Base-by-base conservation (phyloP, 2,113 vertebrate genomes). In the Centropus bengalensis region DNA sequence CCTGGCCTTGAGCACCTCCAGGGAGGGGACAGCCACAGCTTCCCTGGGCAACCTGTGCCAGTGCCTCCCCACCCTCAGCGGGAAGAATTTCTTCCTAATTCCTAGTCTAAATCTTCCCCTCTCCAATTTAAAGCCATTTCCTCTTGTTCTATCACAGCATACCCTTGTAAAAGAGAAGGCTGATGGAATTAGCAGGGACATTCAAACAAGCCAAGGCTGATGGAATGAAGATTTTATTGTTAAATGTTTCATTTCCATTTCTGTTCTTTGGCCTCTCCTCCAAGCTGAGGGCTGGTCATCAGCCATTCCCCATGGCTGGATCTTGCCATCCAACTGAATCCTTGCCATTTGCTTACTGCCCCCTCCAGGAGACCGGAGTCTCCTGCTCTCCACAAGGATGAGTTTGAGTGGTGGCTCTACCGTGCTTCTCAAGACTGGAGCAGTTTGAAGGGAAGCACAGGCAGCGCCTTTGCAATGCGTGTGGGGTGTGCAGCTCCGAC, bases 301-400 rank as follows among this genome's bases (percentile, higher is more conserved):
- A 21, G 42, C 6, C 9, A 4, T 47, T 2, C 1, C 40, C 30
- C 55, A 3, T 16, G 47, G 52, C 28, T 58, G 22, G 30, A 12
- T 30, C 36, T 28, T 66, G 51, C 51, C 15, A 1, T 63, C 16
- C 38, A 27, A 21, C 8, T 77, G 40, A 8, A 15, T 55, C 38
- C 21, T 18, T 20, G 52, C 58, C 27, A 6, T 86, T 45, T n/a
- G 58, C 62, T 82, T 3, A 3, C 32, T 47, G 44, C 44, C 27
- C 38, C 52, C 9, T 24, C 36, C 18, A 38, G 40, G 55, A 52
- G 10, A 0, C 44, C 2, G 0, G 0, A 0, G 14, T 40, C 45
- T 51, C 51, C 59, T 62, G 71, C 42, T 36, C 42, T 52, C 71
- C 63, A 67, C 40, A 10, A 23, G 36, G 60, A 17, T 0, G 0